Evolutionary conservation across 2,113 vertebrate genomes (phyloP).

Genomic region (Sceloporus undulatus): DNA sequence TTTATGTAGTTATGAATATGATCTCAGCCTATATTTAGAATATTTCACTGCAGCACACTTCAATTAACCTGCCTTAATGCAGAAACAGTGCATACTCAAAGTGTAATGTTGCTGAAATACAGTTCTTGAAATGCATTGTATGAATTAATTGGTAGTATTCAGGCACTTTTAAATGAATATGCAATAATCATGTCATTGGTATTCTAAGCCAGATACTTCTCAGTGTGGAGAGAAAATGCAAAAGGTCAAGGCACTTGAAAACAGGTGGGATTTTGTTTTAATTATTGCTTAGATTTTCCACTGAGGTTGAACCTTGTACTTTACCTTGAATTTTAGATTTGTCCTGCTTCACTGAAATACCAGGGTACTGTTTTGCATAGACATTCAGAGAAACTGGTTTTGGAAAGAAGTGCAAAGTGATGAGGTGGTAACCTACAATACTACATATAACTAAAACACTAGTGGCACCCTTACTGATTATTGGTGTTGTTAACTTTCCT

Average conservation of each 20-base stretch:
- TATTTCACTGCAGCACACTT: neutral
- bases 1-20: neutral
- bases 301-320: neutral
- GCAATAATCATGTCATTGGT: neutral
- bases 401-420: neutral
- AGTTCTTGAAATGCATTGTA: neutral
- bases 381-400: neutral
- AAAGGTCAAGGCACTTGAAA: slow-evolving; percentile 20
- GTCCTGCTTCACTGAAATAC: neutral
- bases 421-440: neutral
- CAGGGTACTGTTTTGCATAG: neutral
- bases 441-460: too few relatives aligned
- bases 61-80: neutral
- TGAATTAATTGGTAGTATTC: slow-evolving; percentile 6
- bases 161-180: slow-evolving; percentile 7
- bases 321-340: slow-evolving; percentile 18
- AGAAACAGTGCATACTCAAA: neutral
- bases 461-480: too few relatives aligned
- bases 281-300: neutral
- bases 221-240: neutral
- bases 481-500: too few relatives aligned
- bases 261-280: slow-evolving; percentile 14
- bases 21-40: neutral
- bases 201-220: neutral
- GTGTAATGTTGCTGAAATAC: neutral